phyloP scores from a whole-genome alignment of 2,888 invertebrate genomes.

The Lasioglossum marginatum region DNA sequence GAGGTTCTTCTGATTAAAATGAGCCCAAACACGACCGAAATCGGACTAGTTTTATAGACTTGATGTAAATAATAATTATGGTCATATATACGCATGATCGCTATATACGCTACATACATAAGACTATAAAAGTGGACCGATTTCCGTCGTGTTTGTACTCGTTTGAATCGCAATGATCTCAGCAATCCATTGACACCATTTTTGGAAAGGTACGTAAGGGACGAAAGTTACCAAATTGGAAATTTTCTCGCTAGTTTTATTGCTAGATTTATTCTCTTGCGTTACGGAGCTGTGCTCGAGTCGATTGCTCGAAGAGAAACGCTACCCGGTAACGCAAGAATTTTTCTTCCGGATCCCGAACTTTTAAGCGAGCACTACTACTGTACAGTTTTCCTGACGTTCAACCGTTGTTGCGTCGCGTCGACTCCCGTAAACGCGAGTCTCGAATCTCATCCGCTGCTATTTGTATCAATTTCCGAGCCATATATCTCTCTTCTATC shows the following conservation, averaged over 20 bases:
- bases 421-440: not conserved
- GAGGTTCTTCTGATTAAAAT: too few species aligned
- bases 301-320: not conserved
- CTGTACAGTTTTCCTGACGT: not conserved
- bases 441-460: not conserved
- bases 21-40: too few species aligned
- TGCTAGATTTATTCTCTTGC: not conserved
- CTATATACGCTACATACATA: too few species aligned
- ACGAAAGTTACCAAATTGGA: not conserved
- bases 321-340: not conserved
- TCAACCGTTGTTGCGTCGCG: not conserved
- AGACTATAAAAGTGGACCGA: not conserved
- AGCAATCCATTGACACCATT: not conserved
- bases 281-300: not conserved
- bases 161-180: not conserved
- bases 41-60: too few species aligned
- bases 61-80: not conserved
- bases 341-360: not conserved
- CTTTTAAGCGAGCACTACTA: not conserved
- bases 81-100: too few species aligned
- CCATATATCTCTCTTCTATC: not conserved
- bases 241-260: not conserved
- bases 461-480: not conserved
- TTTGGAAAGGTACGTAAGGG: not conserved
- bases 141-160: not conserved